A percentile compares a stretch with the other conserved stretches of the same genome.
Conservation (phyloP, 2,113 vertebrate genomes). For the Sylvietta virens region DNA sequence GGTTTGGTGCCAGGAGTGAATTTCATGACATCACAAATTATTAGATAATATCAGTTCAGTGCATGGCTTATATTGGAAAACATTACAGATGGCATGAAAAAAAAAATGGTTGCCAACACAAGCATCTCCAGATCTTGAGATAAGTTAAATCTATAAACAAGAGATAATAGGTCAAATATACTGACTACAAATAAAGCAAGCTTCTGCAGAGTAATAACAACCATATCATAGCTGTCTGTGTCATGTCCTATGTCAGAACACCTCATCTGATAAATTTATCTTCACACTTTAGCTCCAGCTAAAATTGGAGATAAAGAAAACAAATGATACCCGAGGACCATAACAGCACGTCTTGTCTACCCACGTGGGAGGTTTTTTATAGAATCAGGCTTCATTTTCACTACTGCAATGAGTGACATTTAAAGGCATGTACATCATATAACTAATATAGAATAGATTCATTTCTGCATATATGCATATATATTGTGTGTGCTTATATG, state of each 20-base stretch:
- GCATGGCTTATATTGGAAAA: not conserved
- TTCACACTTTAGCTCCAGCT: not conserved
- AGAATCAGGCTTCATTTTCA: slow-evolving; percentile 60
- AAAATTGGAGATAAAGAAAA: not conserved
- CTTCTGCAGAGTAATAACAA: not conserved
- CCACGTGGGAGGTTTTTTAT: not conserved
- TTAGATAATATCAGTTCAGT: not conserved
- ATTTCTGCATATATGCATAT: not conserved
- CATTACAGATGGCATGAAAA: not conserved
- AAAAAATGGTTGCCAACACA: not conserved
- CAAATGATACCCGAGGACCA: not conserved
- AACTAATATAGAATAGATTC: slow-evolving; percentile 18
- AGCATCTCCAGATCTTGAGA: not conserved
- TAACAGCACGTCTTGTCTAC: not conserved
- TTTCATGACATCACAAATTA: not conserved
- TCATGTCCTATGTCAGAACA: not conserved
- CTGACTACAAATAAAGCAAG: not conserved
- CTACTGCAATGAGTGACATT: slow-evolving; percentile 35
- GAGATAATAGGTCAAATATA: not conserved
- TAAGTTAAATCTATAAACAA: not conserved
- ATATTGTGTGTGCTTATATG: slow-evolving; percentile 30
- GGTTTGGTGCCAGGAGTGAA: not conserved
- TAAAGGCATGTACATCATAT: slow-evolving; percentile 49
- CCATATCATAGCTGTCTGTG: not conserved
- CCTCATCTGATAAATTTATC: not conserved